A percentile compares a stretch with the other conserved stretches of the same genome.
phyloP scores from a whole-genome alignment of 2,113 vertebrate genomes.

The Bombycilla garrulus region DNA sequence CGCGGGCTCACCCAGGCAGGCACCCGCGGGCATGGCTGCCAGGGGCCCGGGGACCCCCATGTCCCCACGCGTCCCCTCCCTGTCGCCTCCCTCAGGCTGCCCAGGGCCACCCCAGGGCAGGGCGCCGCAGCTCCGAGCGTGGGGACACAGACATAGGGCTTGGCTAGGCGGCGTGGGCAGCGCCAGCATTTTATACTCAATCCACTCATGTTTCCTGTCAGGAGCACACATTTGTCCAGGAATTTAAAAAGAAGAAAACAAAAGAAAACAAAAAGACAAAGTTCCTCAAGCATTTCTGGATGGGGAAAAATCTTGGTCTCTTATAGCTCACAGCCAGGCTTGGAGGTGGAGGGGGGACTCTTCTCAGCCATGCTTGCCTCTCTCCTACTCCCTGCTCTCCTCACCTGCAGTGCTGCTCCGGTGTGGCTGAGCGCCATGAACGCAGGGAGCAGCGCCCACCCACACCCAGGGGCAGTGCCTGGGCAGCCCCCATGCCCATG shows the following conservation, averaged over 20 bases:
- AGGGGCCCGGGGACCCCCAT: not conserved
- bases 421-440: fast-evolving
- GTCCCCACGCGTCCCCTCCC: not conserved
- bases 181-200: not conserved
- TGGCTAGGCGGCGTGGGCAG: not conserved
- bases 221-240: not conserved
- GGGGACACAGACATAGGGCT: not conserved
- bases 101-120: not conserved
- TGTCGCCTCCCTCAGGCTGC: not conserved
- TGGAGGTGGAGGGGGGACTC: no score
- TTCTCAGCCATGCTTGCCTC: not conserved
- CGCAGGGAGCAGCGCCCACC: not conserved
- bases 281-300: not conserved
- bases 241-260: not conserved
- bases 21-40: not conserved
- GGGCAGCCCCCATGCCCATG: fast-evolving
- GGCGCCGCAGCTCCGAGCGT: not conserved
- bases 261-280: not conserved
- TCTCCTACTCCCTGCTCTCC: fast-evolving
- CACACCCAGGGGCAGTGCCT: not conserved
- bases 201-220: not conserved
- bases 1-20: not conserved
- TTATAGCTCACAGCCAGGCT: not conserved
- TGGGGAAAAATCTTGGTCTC: not conserved
- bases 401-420: not conserved